phyloP scores from a whole-genome alignment of 2,888 invertebrate species.

The Athripsodes cinereus region DNA sequence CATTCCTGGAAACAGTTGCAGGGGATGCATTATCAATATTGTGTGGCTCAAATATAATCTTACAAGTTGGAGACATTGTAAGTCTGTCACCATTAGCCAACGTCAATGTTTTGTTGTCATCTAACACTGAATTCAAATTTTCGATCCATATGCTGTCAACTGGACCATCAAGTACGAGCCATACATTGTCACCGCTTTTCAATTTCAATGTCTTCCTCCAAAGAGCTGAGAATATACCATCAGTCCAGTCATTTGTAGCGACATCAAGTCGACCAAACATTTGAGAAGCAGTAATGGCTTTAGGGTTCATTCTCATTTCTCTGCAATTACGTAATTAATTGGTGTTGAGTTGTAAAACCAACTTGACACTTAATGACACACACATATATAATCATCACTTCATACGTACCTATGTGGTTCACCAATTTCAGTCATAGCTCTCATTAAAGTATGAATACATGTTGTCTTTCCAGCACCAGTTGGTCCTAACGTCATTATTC shows the following conservation, averaged over 20 bases:
- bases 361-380: neutral
- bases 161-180: constrained; percentile 93
- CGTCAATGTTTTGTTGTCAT: constrained; percentile 93
- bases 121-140: constrained; percentile 93
- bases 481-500: constrained; percentile 94
- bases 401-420: constrained; percentile 66
- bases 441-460: constrained; percentile 88
- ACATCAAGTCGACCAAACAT: constrained; percentile 97
- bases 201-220: constrained; percentile 92
- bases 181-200: constrained; percentile 83
- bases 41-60: constrained; percentile 95
- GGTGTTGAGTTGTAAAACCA: constrained; percentile 11
- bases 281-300: constrained; percentile 94
- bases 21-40: constrained; percentile 98
- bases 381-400: too few relatives aligned
- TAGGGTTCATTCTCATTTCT: constrained; percentile 98
- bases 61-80: constrained; percentile 89
- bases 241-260: constrained; percentile 98
- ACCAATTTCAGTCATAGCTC: constrained; percentile 79
- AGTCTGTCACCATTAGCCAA: constrained; percentile 93
- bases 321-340: constrained; percentile 35
- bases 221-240: constrained; percentile 93
- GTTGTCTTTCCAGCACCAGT: constrained; percentile 93
- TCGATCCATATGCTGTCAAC: constrained; percentile 99
- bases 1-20: constrained; percentile 91